Evolutionary conservation across 2,797 vertebrate genomes (phyloP).

Genomic region (Hyperoplus immaculatus): DNA sequence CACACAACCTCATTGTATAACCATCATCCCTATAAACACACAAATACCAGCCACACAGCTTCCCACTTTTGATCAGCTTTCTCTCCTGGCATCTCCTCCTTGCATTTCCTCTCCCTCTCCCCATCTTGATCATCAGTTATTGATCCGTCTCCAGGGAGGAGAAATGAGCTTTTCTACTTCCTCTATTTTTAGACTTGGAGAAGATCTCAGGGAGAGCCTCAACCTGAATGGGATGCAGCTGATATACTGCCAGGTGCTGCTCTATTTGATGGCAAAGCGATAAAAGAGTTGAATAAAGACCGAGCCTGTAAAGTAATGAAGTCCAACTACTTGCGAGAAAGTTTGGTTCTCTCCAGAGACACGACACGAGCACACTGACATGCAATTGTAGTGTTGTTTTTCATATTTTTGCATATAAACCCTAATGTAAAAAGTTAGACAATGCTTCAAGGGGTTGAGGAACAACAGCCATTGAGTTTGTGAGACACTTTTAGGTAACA

Average conservation of each 20-base stretch:
- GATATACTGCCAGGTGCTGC: slow-evolving; percentile 13
- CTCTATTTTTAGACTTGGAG: slow-evolving; percentile 68
- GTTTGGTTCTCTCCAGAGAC: slow-evolving; percentile 3
- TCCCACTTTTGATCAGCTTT: slow-evolving; percentile 23
- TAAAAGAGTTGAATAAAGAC: slow-evolving; percentile 11
- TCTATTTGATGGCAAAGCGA: slow-evolving; percentile 28
- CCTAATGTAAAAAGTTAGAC: background rate
- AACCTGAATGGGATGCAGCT: slow-evolving; percentile 23
- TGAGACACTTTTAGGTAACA: background rate
- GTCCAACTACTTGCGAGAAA: background rate
- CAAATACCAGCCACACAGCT: slow-evolving; percentile 16
- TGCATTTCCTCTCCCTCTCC: slow-evolving; percentile 10
- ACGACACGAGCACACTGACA: background rate
- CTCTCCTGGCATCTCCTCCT: slow-evolving; percentile 17
- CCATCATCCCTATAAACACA: background rate
- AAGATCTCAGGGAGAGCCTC: slow-evolving; percentile 40
- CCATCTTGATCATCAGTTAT: slow-evolving; percentile 65
- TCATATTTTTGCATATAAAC: background rate
- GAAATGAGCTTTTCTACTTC: slow-evolving; percentile 41
- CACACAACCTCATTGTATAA: background rate
- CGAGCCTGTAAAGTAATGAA: slow-evolving; percentile 19
- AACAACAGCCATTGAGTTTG: background rate
- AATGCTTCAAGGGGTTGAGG: background rate
- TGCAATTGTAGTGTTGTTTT: background rate
- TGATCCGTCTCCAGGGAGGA: slow-evolving; percentile 72